Conservation (phyloP, 1,140 invertebrate genomes). For the Drosophila tani region DNA sequence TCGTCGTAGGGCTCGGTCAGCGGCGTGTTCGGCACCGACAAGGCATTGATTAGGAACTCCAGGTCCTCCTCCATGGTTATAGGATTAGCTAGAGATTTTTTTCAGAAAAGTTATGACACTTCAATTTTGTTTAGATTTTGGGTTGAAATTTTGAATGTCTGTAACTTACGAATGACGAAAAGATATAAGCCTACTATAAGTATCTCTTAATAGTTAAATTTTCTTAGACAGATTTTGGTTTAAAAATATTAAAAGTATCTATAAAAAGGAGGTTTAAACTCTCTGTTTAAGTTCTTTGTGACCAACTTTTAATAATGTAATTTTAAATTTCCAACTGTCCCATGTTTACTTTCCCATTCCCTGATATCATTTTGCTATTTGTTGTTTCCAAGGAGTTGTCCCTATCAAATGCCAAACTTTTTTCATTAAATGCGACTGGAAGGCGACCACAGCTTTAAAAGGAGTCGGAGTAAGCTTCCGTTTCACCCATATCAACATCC, state of each 20-base stretch:
- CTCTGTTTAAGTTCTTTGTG: neutral
- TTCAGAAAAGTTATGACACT: neutral
- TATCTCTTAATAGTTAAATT: neutral
- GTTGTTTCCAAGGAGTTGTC: slow-evolving; percentile 7
- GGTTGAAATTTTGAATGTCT: slow-evolving; percentile 4
- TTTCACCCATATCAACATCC: slow-evolving; percentile 7
- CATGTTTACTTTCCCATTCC: neutral
- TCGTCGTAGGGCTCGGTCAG: slow-evolving; percentile 36
- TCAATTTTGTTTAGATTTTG: neutral
- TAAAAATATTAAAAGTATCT: neutral
- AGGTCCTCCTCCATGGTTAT: slow-evolving; percentile 58
- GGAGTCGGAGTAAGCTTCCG: slow-evolving; percentile 1
- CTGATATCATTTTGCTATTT: neutral
- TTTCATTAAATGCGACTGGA: slow-evolving; percentile 62
- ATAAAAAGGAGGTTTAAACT: neutral
- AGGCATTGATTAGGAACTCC: slow-evolving; percentile 59
- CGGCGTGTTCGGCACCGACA: slow-evolving; percentile 46
- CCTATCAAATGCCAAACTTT: slow-evolving; percentile 53
- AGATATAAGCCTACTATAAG: neutral
- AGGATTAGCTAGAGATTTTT: neutral
- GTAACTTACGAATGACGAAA: neutral
- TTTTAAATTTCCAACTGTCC: neutral
- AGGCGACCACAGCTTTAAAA: slow-evolving; percentile 46
- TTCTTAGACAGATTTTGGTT: no score
- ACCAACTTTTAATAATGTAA: neutral